phyloP scores from a whole-genome alignment of 2,113 vertebrate genomes.

The Excalfactoria chinensis region DNA sequence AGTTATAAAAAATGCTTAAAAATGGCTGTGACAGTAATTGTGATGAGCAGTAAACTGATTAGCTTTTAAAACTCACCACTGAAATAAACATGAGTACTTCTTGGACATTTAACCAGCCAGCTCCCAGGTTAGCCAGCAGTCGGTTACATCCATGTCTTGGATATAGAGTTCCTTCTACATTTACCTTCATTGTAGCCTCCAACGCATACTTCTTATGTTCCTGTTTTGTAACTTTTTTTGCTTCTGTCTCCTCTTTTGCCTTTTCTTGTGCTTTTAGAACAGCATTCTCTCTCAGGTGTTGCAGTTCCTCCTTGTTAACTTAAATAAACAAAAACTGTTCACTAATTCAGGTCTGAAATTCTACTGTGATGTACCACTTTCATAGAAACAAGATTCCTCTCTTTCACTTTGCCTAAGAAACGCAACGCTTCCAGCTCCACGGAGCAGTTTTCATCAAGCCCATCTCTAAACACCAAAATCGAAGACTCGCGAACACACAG shows the following conservation, averaged over 20 bases:
- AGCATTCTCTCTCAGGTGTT: slow-evolving; percentile 82
- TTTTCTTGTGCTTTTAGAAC: slow-evolving; percentile 84
- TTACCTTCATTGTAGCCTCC: slow-evolving; percentile 89
- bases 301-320: slow-evolving; percentile 84
- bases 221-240: slow-evolving; percentile 77
- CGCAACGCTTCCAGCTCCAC: neutral
- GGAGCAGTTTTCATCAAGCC: neutral
- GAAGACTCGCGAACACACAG: neutral
- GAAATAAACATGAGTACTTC: neutral
- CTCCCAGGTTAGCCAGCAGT: neutral
- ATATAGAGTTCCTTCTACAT: neutral
- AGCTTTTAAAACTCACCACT: neutral
- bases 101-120: neutral
- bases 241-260: slow-evolving; percentile 74
- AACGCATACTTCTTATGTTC: slow-evolving; percentile 87
- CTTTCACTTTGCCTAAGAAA: neutral
- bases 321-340: neutral
- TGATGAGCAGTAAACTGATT: neutral
- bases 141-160: neutral
- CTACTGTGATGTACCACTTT: neutral
- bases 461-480: neutral
- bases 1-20: neutral
- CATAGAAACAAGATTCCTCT: neutral
- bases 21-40: neutral
- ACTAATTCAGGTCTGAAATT: neutral